Conservation (phyloP, 2,888 invertebrate species). For the Sipha maydis region DNA sequence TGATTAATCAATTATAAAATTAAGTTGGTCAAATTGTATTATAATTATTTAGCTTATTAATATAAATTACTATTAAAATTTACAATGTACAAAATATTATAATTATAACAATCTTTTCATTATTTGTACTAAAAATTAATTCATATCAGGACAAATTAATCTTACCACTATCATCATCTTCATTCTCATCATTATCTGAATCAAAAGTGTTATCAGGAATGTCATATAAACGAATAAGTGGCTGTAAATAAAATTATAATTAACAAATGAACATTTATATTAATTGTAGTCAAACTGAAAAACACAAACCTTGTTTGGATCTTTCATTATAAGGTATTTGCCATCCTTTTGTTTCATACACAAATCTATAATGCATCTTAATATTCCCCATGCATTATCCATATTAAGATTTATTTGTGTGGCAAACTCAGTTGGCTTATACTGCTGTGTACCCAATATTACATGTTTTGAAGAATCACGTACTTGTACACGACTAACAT, state of each 20-base stretch:
- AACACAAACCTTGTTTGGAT: conserved; percentile 85
- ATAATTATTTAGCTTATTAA: no score
- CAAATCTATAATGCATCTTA: conserved; percentile 96
- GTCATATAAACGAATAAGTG: conserved; percentile 95
- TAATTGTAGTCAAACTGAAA: background rate
- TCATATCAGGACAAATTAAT: background rate
- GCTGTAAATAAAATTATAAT: conserved; percentile 69
- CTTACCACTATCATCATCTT: conserved; percentile 67
- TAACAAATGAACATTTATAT: background rate
- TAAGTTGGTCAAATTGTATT: no score
- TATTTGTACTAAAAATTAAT: background rate
- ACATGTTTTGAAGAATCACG: conserved; percentile 96
- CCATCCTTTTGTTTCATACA: conserved; percentile 98
- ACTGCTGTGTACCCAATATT: conserved; percentile 96
- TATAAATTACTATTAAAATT: no score
- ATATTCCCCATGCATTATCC: conserved; percentile 99
- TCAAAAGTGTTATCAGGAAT: conserved; percentile 99
- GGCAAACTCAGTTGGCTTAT: conserved; percentile 98
- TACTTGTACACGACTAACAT: conserved; percentile 94
- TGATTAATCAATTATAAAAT: no score
- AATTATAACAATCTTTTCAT: background rate
- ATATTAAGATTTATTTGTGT: conserved; percentile 98
- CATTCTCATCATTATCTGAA: conserved; percentile 92
- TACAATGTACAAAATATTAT: no score
- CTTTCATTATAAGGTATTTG: conserved; percentile 97